phyloP scores from a whole-genome alignment of 2,113 vertebrate species.

The Cairina moschata region DNA sequence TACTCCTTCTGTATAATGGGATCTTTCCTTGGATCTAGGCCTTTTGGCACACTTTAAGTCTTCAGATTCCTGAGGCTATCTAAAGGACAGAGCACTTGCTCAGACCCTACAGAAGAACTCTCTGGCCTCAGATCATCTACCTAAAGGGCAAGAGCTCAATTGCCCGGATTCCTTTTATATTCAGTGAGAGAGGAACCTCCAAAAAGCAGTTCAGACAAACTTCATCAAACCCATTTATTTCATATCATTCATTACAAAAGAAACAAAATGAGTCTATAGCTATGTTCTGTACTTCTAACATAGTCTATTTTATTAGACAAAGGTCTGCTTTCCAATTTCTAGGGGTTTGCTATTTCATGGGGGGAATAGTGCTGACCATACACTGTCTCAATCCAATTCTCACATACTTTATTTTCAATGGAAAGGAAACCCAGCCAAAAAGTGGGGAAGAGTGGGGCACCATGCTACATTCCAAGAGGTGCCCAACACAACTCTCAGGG shows the following conservation, averaged over 20 bases:
- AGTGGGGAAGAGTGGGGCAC: background rate
- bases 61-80: background rate
- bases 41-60: background rate
- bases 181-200: background rate
- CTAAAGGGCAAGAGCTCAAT: background rate
- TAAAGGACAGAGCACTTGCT: background rate
- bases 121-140: background rate
- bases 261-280: background rate
- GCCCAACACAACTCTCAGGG: background rate
- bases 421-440: background rate
- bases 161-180: background rate
- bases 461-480: background rate
- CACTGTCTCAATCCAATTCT: background rate
- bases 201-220: rapidly evolving
- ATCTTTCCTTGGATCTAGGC: background rate
- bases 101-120: background rate
- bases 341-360: background rate
- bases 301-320: background rate
- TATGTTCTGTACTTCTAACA: background rate
- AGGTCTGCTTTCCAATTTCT: background rate
- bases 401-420: background rate
- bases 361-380: background rate
- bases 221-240: background rate
- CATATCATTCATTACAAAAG: background rate
- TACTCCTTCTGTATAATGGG: background rate